These are phyloP conservation scores for Polydrusus cervinus DNA, from an alignment of 2,888 invertebrate species.

Conservation along the genomic window DNA sequence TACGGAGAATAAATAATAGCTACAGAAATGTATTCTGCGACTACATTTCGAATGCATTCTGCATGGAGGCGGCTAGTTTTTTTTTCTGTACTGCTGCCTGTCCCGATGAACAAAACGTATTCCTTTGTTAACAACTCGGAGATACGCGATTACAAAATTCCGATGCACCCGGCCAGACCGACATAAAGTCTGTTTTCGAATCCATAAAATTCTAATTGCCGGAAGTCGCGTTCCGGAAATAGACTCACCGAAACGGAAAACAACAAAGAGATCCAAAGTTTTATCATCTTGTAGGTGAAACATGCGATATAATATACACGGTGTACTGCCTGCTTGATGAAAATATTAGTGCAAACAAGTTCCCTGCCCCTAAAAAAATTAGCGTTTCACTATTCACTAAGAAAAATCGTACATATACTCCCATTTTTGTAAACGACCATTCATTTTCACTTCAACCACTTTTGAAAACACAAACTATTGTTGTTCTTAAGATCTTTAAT, in stretches of 20 bases:
- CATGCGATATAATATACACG: conserved; percentile 28
- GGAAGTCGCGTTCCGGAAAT: conserved; percentile 45
- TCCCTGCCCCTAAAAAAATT: too few species aligned
- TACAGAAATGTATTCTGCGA: too few species aligned
- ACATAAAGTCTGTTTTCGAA: conserved; percentile 34
- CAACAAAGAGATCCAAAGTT: conserved; percentile 42
- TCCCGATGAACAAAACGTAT: conserved; percentile 1
- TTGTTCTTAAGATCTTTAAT: too few species aligned
- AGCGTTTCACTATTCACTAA: too few species aligned
- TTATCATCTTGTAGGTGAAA: conserved; percentile 32
- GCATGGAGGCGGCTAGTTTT: not conserved
- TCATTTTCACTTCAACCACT: too few species aligned
- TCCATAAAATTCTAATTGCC: conserved; percentile 36
- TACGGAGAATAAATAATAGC: too few species aligned
- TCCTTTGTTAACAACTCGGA: conserved; percentile 19
- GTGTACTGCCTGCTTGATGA: not conserved
- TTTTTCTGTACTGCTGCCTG: not conserved
- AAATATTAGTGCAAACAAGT: too few species aligned
- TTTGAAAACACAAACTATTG: too few species aligned
- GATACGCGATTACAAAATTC: conserved; percentile 28
- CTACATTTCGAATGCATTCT: not conserved
- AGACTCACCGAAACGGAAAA: conserved; percentile 42
- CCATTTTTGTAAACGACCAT: too few species aligned
- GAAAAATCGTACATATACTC: too few species aligned
- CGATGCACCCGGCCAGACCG: conserved; percentile 28